Evolutionary conservation across 2,888 invertebrate species (phyloP), one percentile per base, ranked within the genome.

Genomic region (Agrenia bidenticulata): DNA sequence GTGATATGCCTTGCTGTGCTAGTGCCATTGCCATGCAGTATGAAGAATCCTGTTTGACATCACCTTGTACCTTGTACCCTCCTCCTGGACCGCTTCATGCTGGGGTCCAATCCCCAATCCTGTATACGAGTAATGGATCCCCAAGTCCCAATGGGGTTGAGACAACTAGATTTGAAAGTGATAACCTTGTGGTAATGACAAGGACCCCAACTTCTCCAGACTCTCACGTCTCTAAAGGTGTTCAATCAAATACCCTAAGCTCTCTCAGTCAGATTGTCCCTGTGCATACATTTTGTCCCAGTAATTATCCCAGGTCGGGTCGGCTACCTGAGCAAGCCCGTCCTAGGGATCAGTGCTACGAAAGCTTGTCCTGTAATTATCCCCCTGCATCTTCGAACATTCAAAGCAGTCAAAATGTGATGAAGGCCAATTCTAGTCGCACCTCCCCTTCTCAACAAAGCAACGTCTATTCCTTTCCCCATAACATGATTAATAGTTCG

Each of bases 261-360:
- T n/a, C 19, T 15, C 45, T 9, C 19, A 45, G 15, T 45, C 55
- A 55, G 24, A 55, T 55, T 15, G 41, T 57, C 41, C 56, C 56
- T n/a, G 56, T 57, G 4, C 56, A 57, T 23, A 39, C 56, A 2
- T 57, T 57, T n/a, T 57, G 56, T 57, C 39, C 39, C 7, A 41
- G 41, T 39, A 57, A 57, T 57, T 57, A 57, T 37, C 19, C 56
- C 4, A 45, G 32, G 32, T 7, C 32, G 32, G 32, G 32, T 32
- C 4, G 32, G 32, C 32, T 32, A 4, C 32, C 32, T 11, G 32
- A 32, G 11, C 32, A 32, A 11, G 32, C 45, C 15, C 45, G 45
- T 45, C 45, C 32, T 7, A 32, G 45, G 45, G 45, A 15, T 15
- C 45, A 15, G 15, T 45, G 45, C 15, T 57, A 41, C 37, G 39